These are phyloP conservation scores for Propithecus perrieri DNA, from an alignment of 2,797 vertebrate species.

Conservation along the genomic window DNA sequence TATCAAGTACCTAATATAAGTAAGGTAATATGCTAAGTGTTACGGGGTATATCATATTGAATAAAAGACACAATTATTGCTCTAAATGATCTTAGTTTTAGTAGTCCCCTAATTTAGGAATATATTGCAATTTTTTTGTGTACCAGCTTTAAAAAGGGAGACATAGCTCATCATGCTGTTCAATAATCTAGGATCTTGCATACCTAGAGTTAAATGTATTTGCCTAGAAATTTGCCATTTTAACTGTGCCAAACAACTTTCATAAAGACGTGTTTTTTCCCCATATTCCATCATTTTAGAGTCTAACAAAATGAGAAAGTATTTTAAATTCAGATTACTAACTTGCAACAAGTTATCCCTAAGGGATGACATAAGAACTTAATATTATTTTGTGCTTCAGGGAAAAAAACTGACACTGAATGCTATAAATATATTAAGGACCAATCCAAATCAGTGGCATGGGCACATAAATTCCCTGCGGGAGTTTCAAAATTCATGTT, in stretches of 20 bases:
- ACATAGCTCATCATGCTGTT: neutral
- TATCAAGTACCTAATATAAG: neutral
- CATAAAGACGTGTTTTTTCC: neutral
- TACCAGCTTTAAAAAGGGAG: neutral
- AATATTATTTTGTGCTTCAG: constrained; percentile 52
- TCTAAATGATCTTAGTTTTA: neutral
- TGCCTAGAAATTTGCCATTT: constrained; percentile 47
- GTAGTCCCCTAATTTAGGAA: neutral
- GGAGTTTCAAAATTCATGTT: constrained; percentile 59
- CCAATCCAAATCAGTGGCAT: neutral
- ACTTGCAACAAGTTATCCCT: constrained; percentile 38
- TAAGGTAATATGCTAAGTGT: neutral
- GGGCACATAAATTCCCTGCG: constrained; percentile 19
- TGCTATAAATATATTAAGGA: constrained; percentile 66
- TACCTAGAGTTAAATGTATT: neutral
- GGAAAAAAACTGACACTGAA: constrained; percentile 42
- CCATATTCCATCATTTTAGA: constrained; percentile 15
- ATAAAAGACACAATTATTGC: neutral
- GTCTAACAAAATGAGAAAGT: constrained; percentile 21
- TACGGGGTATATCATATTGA: neutral
- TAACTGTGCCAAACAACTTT: neutral
- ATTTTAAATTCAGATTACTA: constrained; percentile 62
- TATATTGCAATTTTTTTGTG: neutral
- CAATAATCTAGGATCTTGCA: neutral
- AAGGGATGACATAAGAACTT: constrained; percentile 33